Percentiles rank a stretch among this genome's conserved stretches.
These are phyloP conservation scores for Picathartes gymnocephalus DNA, from an alignment of 2,113 vertebrate genomes.

Conservation along the genomic window DNA sequence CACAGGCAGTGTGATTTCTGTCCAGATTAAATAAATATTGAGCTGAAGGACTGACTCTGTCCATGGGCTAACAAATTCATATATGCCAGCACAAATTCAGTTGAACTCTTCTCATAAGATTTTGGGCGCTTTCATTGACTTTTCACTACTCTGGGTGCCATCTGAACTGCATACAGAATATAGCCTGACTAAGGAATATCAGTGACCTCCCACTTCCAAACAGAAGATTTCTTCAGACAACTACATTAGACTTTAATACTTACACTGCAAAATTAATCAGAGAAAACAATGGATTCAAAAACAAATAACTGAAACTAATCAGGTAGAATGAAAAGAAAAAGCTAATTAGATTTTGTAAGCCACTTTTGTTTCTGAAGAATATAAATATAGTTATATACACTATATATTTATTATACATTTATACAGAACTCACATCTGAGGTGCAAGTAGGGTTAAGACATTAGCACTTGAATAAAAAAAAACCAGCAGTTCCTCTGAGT, in stretches of 20 bases:
- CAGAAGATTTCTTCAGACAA: neutral
- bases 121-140: neutral
- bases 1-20: neutral
- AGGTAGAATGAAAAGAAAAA: neutral
- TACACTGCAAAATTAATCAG: neutral
- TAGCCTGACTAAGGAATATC: neutral
- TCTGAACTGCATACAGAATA: neutral
- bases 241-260: neutral
- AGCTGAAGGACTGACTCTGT: neutral
- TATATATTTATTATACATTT: neutral
- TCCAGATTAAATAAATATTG: neutral
- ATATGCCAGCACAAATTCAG: neutral
- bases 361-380: neutral
- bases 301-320: neutral
- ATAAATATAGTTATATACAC: neutral
- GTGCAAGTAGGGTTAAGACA: neutral
- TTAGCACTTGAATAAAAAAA: neutral
- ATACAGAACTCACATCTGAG: neutral
- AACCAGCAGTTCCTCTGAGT: neutral
- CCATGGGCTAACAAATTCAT: neutral
- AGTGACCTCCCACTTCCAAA: neutral
- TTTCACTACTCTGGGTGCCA: neutral
- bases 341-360: neutral
- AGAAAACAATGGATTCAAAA: neutral
- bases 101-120: neutral